Percentiles rank a stretch among this genome's conserved stretches.
These are phyloP conservation scores for Hirtodrosophila histrioides DNA, from an alignment of 2,888 invertebrate species.

Conservation along the genomic window DNA sequence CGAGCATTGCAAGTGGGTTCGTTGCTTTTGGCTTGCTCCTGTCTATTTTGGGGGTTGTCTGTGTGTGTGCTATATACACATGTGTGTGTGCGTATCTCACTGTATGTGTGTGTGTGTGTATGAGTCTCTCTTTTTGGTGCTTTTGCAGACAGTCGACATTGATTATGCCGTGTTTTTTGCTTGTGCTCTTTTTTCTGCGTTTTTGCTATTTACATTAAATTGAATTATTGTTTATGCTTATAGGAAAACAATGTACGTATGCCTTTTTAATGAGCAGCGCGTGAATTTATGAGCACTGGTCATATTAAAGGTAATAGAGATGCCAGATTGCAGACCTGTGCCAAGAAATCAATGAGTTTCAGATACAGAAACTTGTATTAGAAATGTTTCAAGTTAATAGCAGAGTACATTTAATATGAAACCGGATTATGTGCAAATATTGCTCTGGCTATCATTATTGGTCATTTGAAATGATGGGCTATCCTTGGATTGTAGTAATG, in stretches of 20 bases:
- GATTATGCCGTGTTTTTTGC: conserved; percentile 72
- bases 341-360: not conserved
- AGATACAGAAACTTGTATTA: not conserved
- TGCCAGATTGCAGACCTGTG: conserved; percentile 15
- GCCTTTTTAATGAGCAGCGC: conserved; percentile 65
- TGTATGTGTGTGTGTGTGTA: conserved; percentile 32
- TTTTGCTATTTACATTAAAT: conserved; percentile 63
- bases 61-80: conserved; percentile 35
- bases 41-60: conserved; percentile 57
- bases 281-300: conserved; percentile 30
- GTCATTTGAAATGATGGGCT: no score
- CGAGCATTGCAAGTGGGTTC: conserved; percentile 61
- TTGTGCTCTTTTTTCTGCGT: conserved; percentile 32
- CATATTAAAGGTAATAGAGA: conserved; percentile 21
- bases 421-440: no score
- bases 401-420: no score
- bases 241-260: conserved; percentile 72
- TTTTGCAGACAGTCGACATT: conserved; percentile 69
- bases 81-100: conserved; percentile 5
- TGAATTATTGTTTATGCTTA: conserved; percentile 77
- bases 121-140: conserved; percentile 22
- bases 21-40: conserved; percentile 31
- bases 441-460: no score
- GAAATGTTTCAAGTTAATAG: not conserved
- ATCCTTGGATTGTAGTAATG: no score